Evolutionary conservation across 1,140 invertebrate species (phyloP), one percentile per base, ranked within the genome.

Genomic region (Oryzaephilus surinamensis): DNA sequence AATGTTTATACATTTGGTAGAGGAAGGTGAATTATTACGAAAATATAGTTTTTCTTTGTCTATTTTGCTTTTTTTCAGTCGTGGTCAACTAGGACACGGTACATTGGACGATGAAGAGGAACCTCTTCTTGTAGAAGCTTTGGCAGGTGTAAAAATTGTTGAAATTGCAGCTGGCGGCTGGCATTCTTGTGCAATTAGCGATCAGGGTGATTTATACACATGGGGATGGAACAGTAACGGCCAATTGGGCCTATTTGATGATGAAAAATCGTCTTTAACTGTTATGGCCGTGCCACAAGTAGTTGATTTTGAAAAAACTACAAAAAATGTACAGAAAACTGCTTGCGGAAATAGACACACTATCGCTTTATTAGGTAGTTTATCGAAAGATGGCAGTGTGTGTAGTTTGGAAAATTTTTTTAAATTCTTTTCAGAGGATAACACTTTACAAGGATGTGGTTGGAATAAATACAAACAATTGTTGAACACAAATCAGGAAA

Each of bases 211-310:
- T 61, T 48, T 92, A 0, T 96, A 91, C 57, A 72, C 74, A 1
- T 95, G 89, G 88, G 91, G 91, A n/a, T 89, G 84, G 77, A 94
- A 94, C 65, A 77, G 82, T 45, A 75, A 72, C 59, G 87, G 87
- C 0, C 87, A 95, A 58, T 61, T 94, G 17, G 90, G 89, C 16
- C 66, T 71, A 20, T 54, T 56, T 7, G 48, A 45, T 43, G 61
- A 47, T 17, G 46, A 36, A 14, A 23, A 47, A 13, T 38, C 27
- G 13, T 11, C 11, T 17, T 36, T 54, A 10, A 44, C 51, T 11
- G 46, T 55, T 13, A 50, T 58, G 43, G 57, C 51, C 6, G 41
- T 30, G 4, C 57, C 55, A 2, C 61, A 65, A 50, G 49, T 66
- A 4, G 60, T 52, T 44, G 6, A 33, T 35, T 40, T 76, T 47